Evolutionary conservation across 2,888 invertebrate genomes (phyloP), one percentile per base, ranked within the genome.

Genomic region (Ophion ventricosus): DNA sequence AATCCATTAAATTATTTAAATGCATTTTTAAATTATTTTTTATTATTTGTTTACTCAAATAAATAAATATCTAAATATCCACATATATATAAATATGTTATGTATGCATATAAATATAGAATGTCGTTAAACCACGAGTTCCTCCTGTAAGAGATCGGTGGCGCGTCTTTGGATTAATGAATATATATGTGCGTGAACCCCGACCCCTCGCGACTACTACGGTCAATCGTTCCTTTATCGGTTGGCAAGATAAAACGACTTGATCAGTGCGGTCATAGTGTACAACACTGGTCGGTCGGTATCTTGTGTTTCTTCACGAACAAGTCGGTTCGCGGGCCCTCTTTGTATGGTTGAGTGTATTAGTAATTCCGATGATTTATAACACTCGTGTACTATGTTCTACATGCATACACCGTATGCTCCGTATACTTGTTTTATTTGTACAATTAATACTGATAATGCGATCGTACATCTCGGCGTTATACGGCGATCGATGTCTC

Each of bases 131-230:
- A 43, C 14, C 85, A 73, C 73, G 82, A 72, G 78, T 84, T 82
- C 43, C 43, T 77, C 86, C 88, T 78, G 83, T 87, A 77, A 85
- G 85, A 88, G 85, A 88, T 87, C 86, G 87, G 87, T 82, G 87
- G 87, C 82, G 69, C 79, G 82, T 80, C 87, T 88, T 89, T 87
- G 88, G 87, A 91, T 91, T 91, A 90, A 91, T 90, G 90, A 89
- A 88, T 86, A 87, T 86, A 87, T 85, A 87, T 87, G 87, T 87
- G 85, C 87, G 66, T 82, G 86, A 85, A 80, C 77, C 82, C 83
- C 86, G 87, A 89, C 89, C 88, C 70, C 85, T 74, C 82, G 75
- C 83, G 83, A 76, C 40, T 54, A 49, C 26, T 78, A 23, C 83
- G 78, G 82, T 82, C 74, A 80, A 80, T 86, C 87, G 81, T 54